phyloP scores from a whole-genome alignment of 2,888 invertebrate genomes.

The Philhelius pedissequus region DNA sequence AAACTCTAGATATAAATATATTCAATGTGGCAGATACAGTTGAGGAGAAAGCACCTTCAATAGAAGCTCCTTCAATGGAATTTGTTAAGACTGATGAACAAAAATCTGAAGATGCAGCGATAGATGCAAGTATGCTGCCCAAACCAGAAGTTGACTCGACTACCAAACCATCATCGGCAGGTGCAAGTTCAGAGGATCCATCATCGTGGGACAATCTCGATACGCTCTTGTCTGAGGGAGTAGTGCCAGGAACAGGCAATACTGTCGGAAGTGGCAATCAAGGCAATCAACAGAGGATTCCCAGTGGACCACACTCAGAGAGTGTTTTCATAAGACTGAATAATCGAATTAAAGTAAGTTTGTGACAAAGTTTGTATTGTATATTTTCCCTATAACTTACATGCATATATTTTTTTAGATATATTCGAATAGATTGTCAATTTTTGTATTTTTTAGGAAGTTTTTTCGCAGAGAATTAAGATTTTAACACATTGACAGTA shows the following conservation, averaged over 20 bases:
- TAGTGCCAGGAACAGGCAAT: constrained; percentile 26
- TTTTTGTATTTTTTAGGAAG: too few species aligned
- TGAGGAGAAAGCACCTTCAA: not conserved
- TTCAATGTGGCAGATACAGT: constrained; percentile 71
- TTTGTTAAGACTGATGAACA: constrained; percentile 16
- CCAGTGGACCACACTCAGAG: constrained; percentile 85
- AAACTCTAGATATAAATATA: constrained; percentile 72
- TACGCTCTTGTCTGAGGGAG: constrained; percentile 73
- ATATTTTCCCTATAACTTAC: too few species aligned
- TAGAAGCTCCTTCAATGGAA: constrained; percentile 13
- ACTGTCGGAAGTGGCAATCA: constrained; percentile 62
- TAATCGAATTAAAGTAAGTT: constrained; percentile 94
- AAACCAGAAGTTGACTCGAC: constrained; percentile 38
- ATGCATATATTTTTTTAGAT: too few species aligned
- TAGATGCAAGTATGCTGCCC: constrained; percentile 43
- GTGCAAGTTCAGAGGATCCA: constrained; percentile 49
- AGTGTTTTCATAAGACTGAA: constrained; percentile 97
- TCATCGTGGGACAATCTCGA: constrained; percentile 76
- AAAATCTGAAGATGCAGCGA: constrained; percentile 27
- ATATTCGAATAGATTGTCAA: too few species aligned
- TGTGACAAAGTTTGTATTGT: too few species aligned
- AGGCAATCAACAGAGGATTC: constrained; percentile 73
- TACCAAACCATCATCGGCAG: not conserved
- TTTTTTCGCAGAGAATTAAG: too few species aligned
- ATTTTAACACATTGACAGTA: too few species aligned